Evolutionary conservation across 2,113 vertebrate species (phyloP), one percentile per base, ranked within the genome.

Genomic region (Phylloscopus whistleri): DNA sequence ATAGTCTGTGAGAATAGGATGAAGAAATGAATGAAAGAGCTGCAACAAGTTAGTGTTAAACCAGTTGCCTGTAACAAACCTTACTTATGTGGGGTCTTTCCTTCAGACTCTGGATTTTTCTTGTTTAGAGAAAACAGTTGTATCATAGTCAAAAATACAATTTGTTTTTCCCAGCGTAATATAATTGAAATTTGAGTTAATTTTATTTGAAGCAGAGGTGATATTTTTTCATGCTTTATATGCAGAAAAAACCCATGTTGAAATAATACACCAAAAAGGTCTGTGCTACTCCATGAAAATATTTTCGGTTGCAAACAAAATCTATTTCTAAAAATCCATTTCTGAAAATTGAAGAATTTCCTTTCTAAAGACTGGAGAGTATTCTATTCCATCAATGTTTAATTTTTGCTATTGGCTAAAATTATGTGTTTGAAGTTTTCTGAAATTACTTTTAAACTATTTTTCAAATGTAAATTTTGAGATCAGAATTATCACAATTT

Each of bases 241-340:
- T n/a, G 15, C 6, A 66, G 28, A 18, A 81, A 82, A 44, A 3
- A 0, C 0, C 0, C 3, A 10, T 10, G 13, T 26, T 73, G 14
- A 87, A 81, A 39, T 21, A 41, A 19, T 44, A 2, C 30, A 31
- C 5, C 1, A 21, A 31, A 37, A 73, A 37, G 0, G 2, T 33
- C 12, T 44, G 8, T 53, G 5, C 1, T 60, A 52, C 19, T 41
- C 13, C 13, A 66, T 77, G 13, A 52, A 58, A 76, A 46, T 21
- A 49, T 41, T 69, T 83, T 49, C 7, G 56, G 4, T 28, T 78
- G 31, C 12, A 37, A 49, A n/a, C 1, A 76, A 83, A 73, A 22
- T 6, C 14, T 28, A 11, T 73, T 84, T 88, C 33, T 37, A 56
- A 73, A 83, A 73, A n/a, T 31, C 8, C 33, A 3, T 51, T 87